These are phyloP conservation scores for Trogon surrucura DNA, from an alignment of 2,113 vertebrate genomes.

Conservation along the genomic window DNA sequence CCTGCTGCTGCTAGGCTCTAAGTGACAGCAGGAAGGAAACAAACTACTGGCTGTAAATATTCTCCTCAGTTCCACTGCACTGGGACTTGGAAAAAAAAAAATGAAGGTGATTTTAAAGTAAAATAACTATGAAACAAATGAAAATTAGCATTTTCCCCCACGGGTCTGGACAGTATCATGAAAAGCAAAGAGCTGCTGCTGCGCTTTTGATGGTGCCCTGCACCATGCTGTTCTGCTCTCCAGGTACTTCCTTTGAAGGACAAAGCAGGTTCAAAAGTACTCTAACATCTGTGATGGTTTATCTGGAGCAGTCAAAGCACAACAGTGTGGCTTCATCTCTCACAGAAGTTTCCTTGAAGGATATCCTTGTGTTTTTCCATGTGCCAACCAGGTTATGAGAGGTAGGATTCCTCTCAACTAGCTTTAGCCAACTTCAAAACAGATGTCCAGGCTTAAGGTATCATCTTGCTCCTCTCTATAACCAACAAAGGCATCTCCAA, in stretches of 20 bases:
- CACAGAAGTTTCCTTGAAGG: not conserved
- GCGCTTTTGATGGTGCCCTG: not conserved
- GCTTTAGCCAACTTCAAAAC: not conserved
- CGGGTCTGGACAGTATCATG: not conserved
- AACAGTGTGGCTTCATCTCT: not conserved
- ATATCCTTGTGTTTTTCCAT: not conserved
- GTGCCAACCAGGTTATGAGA: not conserved
- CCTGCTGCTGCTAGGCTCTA: not conserved
- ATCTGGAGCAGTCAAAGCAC: not conserved
- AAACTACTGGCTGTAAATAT: not conserved
- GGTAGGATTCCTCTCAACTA: not conserved
- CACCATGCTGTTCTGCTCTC: not conserved
- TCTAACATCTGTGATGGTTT: not conserved
- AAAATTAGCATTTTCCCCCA: not conserved
- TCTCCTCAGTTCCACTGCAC: not conserved
- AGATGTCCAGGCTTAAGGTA: not conserved
- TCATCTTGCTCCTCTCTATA: not conserved
- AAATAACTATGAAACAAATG: not conserved
- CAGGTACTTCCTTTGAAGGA: not conserved
- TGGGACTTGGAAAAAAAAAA: not conserved
- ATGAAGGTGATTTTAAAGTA: not conserved
- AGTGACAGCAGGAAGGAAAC: not conserved
- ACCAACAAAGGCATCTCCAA: not conserved
- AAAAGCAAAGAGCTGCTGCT: not conserved
- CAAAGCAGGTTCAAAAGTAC: not conserved